Evolutionary conservation across 2,888 invertebrate species (phyloP), one percentile per base, ranked within the genome.

Genomic region (Malthinus flaveolus): DNA sequence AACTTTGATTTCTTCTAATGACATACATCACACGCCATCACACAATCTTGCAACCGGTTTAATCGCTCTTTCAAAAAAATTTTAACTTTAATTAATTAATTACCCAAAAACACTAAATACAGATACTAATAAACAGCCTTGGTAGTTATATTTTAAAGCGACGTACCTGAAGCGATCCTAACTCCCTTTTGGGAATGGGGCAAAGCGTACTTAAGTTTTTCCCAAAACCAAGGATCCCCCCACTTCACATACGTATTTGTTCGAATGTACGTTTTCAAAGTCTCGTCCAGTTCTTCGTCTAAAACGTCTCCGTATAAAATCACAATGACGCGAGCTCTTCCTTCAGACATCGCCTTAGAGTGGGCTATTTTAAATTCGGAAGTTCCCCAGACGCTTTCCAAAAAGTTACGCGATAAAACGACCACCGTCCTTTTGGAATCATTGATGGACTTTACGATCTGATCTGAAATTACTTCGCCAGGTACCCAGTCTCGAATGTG

Each of bases 181-280:
- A 23, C 3, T 23, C 23, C 5, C 5, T 23, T 23, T 23, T 23
- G 23, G 3, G 23, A 2, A 12, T 87, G 88, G 0, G 88, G 89
- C 71, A 90, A 78, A 1, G 91, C 90, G 71, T 87, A 89, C 34
- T 84, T 81, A 51, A 93, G 78, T 73, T 89, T 89, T 51, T 88
- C 82, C 91, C 91, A 93, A 78, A 93, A 92, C 86, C 87, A 88
- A 8, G 88, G 87, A 72, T 92, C 91, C 8, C 86, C 89, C 89
- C 90, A 91, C 69, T 88, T 86, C 32, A 93, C 82, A 72, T 92
- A 93, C 0, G 92, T 92, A 74, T 90, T 91, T 76, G 85, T 87
- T 58, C 82, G 83, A 7, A 93, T 77, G 73, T 91, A 91, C 0
- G 86, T 82, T 71, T 86, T 83, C 45, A 90, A 80, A 66, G 88